Conservation (phyloP, 1,140 invertebrate species). For the Diachasmimorpha longicaudata region DNA sequence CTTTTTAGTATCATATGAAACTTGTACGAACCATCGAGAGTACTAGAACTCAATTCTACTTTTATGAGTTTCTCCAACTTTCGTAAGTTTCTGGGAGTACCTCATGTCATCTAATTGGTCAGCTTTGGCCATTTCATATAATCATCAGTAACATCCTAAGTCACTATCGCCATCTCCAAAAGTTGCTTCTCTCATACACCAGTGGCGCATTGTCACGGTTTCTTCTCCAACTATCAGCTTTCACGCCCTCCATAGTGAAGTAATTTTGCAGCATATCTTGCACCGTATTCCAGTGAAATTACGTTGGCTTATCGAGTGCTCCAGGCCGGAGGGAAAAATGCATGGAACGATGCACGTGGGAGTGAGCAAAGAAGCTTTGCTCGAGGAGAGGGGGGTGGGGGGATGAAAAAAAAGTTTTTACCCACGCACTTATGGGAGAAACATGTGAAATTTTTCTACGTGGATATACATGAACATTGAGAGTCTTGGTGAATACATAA, state of each 20-base stretch:
- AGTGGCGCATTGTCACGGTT: not conserved
- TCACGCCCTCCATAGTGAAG: slow-evolving; percentile 19
- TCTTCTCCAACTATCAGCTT: slow-evolving; percentile 15
- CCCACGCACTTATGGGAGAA: not conserved
- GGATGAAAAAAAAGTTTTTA: not conserved
- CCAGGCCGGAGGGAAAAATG: slow-evolving; percentile 11
- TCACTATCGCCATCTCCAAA: not conserved
- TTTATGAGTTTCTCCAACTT: slow-evolving; percentile 49
- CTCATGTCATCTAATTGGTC: slow-evolving; percentile 51
- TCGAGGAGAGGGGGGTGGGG: not conserved
- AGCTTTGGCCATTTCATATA: slow-evolving; percentile 19
- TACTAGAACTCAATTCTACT: slow-evolving; percentile 50
- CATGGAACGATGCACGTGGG: slow-evolving; percentile 15
- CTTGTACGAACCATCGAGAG: not conserved
- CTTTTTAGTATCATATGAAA: too few relatives aligned
- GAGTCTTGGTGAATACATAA: slow-evolving; percentile 9
- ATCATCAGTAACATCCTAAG: not conserved
- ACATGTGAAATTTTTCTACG: not conserved
- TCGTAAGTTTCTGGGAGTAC: slow-evolving; percentile 46
- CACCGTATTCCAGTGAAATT: slow-evolving; percentile 29
- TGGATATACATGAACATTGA: not conserved
- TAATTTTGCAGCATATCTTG: slow-evolving; percentile 38
- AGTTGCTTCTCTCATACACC: not conserved
- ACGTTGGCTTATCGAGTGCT: slow-evolving; percentile 34
- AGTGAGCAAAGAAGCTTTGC: not conserved